Evolutionary conservation across 2,797 vertebrate genomes (phyloP).

Genomic region (Podarcis siculus): DNA sequence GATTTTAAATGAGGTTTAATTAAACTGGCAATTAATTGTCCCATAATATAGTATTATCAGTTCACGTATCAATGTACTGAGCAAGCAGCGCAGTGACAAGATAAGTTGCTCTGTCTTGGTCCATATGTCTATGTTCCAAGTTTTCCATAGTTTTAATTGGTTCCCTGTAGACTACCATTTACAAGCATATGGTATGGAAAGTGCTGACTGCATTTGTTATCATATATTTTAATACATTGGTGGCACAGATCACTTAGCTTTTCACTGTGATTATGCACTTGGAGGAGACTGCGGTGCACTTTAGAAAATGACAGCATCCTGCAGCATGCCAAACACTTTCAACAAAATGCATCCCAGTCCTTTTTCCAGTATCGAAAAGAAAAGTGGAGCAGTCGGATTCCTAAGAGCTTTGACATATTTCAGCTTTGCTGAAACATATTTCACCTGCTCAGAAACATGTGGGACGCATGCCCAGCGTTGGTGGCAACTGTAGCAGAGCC

Average conservation of each 20-base stretch:
- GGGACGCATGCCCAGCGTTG: conserved; percentile 4
- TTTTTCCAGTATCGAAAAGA: conserved; percentile 19
- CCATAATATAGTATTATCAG: conserved; percentile 66
- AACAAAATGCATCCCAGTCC: conserved; percentile 3
- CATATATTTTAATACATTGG: conserved; percentile 70
- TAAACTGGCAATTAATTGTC: conserved; percentile 77
- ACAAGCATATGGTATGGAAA: conserved; percentile 84
- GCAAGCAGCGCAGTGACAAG: conserved; percentile 82
- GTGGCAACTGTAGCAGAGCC: conserved; percentile 17
- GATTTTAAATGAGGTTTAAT: conserved; percentile 71
- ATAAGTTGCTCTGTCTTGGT: conserved; percentile 83
- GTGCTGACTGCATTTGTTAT: conserved; percentile 83
- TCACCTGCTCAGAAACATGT: conserved; percentile 19
- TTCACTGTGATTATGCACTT: conserved; percentile 74
- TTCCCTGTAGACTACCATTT: conserved; percentile 84
- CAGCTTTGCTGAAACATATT: conserved; percentile 25
- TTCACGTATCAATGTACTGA: conserved; percentile 80
- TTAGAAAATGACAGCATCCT: conserved; percentile 60
- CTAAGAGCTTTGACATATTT: conserved; percentile 9
- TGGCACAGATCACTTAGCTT: conserved; percentile 72
- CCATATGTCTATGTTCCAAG: conserved; percentile 83
- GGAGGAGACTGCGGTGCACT: conserved; percentile 58
- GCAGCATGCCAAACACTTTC: conserved; percentile 51
- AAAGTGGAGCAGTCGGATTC: conserved; percentile 23
- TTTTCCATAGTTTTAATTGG: conserved; percentile 86